phyloP scores from a whole-genome alignment of 23 tunicate species.

The Ciona savignyi region DNA sequence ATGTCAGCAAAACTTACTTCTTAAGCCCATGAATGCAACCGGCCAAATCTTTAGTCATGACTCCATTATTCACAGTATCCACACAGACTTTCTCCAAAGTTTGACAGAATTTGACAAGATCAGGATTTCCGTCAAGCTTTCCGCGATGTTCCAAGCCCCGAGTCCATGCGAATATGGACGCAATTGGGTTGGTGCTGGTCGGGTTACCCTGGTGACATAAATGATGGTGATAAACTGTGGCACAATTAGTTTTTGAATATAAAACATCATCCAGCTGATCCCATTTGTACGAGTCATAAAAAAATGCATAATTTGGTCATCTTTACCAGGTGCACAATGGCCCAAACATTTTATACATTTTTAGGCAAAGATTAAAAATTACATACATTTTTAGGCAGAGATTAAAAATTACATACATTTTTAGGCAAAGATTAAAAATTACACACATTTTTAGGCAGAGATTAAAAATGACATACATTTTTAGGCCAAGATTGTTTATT shows the following conservation, averaged over 20 bases:
- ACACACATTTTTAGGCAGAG: no score
- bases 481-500: no score
- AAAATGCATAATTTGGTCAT: no score
- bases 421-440: no score
- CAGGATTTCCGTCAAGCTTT: slow-evolving; percentile 57
- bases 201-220: slow-evolving; percentile 99
- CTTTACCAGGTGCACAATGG: no score
- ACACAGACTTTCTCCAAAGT: slow-evolving; percentile 69
- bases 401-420: no score
- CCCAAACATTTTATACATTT: no score
- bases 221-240: slow-evolving; percentile 3
- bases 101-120: slow-evolving; percentile 29
- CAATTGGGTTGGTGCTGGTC: slow-evolving; percentile 96
- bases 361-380: no score
- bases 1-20: slow-evolving; percentile 58
- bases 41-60: slow-evolving; percentile 92
- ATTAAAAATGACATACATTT: no score
- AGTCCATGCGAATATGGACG: slow-evolving; percentile 94
- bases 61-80: slow-evolving; percentile 71
- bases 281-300: no score
- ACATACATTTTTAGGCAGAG: no score
- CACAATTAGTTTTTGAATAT: background rate
- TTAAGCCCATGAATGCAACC: slow-evolving; percentile 73
- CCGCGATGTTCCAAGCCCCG: slow-evolving; percentile 88
- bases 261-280: no score